A percentile compares a stretch with the other conserved stretches of the same genome.
phyloP scores from a whole-genome alignment of 1,140 invertebrate genomes.

The Saccostrea cuccullata region DNA sequence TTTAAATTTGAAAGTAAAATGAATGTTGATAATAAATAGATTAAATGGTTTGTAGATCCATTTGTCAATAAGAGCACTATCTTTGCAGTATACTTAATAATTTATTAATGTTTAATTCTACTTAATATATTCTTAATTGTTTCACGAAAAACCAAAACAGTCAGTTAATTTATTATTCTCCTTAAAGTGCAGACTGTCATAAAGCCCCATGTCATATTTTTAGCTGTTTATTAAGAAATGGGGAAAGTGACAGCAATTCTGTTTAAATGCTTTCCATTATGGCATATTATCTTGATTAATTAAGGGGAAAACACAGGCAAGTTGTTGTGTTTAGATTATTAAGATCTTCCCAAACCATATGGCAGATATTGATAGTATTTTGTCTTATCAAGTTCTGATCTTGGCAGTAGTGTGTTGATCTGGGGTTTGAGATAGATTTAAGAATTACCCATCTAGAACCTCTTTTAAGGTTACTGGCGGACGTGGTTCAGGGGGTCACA shows the following conservation, averaged over 20 bases:
- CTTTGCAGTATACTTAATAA: no score
- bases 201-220: no score
- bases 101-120: no score
- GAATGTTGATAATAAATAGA: no score
- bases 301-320: neutral
- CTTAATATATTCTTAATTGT: no score
- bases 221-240: no score
- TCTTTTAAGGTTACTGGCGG: conserved; percentile 34
- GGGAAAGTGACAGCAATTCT: neutral
- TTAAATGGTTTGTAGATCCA: no score
- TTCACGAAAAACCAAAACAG: no score
- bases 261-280: neutral
- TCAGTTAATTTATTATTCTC: neutral
- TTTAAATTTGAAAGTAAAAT: no score
- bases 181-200: conserved; percentile 11
- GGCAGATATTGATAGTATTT: conserved; percentile 30
- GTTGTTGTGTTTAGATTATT: neutral
- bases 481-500: conserved; percentile 22
- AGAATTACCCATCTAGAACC: neutral
- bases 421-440: neutral
- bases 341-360: conserved; percentile 1
- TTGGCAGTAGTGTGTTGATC: neutral
- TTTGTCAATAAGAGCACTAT: no score
- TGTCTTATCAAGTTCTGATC: conserved; percentile 20
- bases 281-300: conserved; percentile 7